Base-by-base conservation (phyloP, 64 coral and sea anemone genomes). In the Astreopora myriophthalma region DNA sequence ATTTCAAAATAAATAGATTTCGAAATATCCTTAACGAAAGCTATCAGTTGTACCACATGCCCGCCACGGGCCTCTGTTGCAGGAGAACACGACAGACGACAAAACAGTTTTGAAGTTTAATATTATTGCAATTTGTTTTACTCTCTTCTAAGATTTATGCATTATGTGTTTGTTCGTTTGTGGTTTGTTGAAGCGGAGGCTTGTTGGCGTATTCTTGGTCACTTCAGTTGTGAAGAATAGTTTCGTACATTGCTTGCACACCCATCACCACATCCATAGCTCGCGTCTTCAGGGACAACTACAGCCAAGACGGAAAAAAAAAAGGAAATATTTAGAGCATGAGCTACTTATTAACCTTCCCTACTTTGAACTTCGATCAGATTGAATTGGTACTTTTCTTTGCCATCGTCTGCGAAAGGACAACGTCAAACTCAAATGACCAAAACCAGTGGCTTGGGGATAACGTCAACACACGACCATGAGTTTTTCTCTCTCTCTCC, bases 251-350 rank as follows among this genome's bases (percentile, higher is more conserved):
- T 2, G 64, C 62, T 75, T 95, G 88, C 12, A 91, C 87, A 32
- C 81, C 71, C 48, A 71, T 60, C 23, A 91, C 80, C 22, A 95
- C 93, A 69, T 95, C 93, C 80, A 86, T 86, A 13, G 93, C 93
- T 44, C 88, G 93, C 8, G 93, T 95, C 64, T 95, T 95, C 28
- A 95, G 61, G 28, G 93, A 84, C 88, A 95, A 73, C 93, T 95
- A 61, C 2, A 39, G 24, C 58, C 2, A 36, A 3, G 19, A 71
- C 7, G 86, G n/a, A n/a, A 70, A 38, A 39, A 48, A 1, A 33
- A 17, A 66, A 22, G 71, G 26, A 83, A 27, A 29, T 33, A 0
- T 20, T 74, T 38, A 24, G 2, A 39, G 3, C 11, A 10, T 19
- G 49, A 55, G 17, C n/a, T n/a, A 44, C 6, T 33, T 13, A 12